phyloP scores from a whole-genome alignment of 2,113 vertebrate genomes.

The Mormyrus lacerda region DNA sequence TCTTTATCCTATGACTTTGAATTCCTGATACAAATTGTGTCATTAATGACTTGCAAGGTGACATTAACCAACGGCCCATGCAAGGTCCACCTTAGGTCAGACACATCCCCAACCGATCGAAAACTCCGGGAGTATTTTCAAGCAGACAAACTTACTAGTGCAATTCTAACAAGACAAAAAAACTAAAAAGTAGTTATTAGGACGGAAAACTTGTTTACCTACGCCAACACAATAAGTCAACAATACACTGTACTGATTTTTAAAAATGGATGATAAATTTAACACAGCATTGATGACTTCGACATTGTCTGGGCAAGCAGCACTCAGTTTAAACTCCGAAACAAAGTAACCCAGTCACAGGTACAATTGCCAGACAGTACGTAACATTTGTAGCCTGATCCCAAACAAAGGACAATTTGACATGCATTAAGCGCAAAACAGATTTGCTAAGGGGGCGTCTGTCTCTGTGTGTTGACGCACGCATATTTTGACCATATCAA shows the following conservation, averaged over 20 bases:
- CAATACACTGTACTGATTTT: background rate
- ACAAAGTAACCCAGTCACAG: background rate
- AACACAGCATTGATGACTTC: background rate
- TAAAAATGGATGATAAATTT: background rate
- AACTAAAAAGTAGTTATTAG: background rate
- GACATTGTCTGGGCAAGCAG: background rate
- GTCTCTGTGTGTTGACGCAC: background rate
- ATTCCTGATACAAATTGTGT: background rate
- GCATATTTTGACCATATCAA: background rate
- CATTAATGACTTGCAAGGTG: background rate
- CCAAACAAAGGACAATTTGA: background rate
- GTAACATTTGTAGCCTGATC: background rate
- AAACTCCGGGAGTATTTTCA: background rate
- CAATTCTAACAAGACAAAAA: background rate
- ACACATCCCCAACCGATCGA: background rate
- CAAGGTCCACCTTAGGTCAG: background rate
- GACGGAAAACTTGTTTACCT: background rate
- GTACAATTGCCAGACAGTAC: background rate
- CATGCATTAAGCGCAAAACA: background rate
- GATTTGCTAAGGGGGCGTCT: background rate
- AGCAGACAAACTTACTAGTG: background rate
- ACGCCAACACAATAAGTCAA: background rate
- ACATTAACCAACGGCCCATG: background rate
- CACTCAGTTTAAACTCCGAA: background rate
- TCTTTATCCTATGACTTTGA: background rate